phyloP scores from a whole-genome alignment of 2,888 invertebrate species.

The Ctenicera cuprea region DNA sequence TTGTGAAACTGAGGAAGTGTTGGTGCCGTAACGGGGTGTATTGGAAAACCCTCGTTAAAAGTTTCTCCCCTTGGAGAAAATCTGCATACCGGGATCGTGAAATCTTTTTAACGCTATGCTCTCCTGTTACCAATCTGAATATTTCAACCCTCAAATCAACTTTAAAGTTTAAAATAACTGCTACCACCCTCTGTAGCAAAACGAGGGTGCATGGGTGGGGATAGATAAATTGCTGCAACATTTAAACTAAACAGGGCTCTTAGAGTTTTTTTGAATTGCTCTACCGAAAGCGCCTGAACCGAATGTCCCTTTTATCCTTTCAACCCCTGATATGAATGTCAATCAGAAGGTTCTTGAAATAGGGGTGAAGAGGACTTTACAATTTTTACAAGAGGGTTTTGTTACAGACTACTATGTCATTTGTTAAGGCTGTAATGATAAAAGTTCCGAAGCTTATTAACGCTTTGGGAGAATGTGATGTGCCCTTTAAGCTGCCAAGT shows the following conservation, averaged over 20 bases:
- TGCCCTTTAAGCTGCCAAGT: constrained; percentile 74
- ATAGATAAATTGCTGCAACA: constrained; percentile 35
- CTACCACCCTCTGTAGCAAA: constrained; percentile 27
- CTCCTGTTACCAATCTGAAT: constrained; percentile 54
- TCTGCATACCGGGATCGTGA: constrained; percentile 41
- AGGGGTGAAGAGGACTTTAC: constrained; percentile 21
- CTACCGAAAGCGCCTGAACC: constrained; percentile 2
- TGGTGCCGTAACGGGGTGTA: neutral
- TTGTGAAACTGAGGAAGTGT: neutral
- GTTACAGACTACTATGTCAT: constrained; percentile 76
- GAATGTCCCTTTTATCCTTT: constrained; percentile 16
- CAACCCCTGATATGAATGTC: constrained; percentile 23
- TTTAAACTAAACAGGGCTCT: constrained; percentile 29
- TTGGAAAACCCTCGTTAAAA: constrained; percentile 13
- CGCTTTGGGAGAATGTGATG: constrained; percentile 76
- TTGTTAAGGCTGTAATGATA: constrained; percentile 76
- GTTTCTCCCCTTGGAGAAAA: constrained; percentile 40
- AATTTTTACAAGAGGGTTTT: constrained; percentile 22
- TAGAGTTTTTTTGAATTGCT: constrained; percentile 14
- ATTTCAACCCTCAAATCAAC: constrained; percentile 56
- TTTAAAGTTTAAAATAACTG: constrained; percentile 55
- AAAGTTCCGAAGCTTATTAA: constrained; percentile 77
- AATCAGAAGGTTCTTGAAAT: constrained; percentile 27
- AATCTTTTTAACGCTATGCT: constrained; percentile 42
- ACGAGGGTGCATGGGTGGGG: constrained; percentile 16